Percentiles rank a stretch among this genome's conserved stretches.
phyloP scores from a whole-genome alignment of 2,888 invertebrate species.

The Balanococcus diminutus region DNA sequence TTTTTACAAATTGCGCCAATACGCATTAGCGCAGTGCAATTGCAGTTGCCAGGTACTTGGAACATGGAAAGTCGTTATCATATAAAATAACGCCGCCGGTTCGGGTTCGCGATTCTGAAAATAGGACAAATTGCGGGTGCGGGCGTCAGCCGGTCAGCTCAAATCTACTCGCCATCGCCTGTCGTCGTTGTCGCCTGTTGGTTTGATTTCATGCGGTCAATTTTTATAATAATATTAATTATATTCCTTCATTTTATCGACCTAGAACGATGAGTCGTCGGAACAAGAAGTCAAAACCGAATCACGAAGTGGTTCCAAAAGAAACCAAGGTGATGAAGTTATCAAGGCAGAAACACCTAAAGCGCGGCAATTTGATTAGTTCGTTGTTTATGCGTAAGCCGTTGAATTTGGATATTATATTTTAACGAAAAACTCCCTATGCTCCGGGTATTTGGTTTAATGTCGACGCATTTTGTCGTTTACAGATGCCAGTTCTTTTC shows the following conservation, averaged over 20 bases:
- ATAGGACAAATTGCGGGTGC: too few relatives aligned
- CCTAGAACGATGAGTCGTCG: slow-evolving; percentile 36
- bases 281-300: background rate
- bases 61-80: too few relatives aligned
- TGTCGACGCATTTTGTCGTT: background rate
- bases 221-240: background rate
- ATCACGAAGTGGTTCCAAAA: background rate
- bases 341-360: slow-evolving; percentile 8
- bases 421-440: background rate
- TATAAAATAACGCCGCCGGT: background rate
- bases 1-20: too few relatives aligned
- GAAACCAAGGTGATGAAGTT: slow-evolving; percentile 8
- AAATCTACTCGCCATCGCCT: too few relatives aligned
- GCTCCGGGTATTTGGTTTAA: background rate
- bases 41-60: too few relatives aligned
- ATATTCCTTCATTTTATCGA: background rate
- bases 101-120: background rate
- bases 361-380: slow-evolving; percentile 33
- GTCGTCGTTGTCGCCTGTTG: too few relatives aligned
- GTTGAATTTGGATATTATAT: background rate
- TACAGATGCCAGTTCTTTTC: slow-evolving; percentile 47
- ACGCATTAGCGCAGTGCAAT: too few relatives aligned
- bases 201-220: background rate
- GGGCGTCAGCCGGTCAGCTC: too few relatives aligned
- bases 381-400: slow-evolving; percentile 45